Evolutionary conservation across 30 jellyfish, hydroid and myxozoan genomes (phyloP).

Genomic region (Chironex yamaguchii): DNA sequence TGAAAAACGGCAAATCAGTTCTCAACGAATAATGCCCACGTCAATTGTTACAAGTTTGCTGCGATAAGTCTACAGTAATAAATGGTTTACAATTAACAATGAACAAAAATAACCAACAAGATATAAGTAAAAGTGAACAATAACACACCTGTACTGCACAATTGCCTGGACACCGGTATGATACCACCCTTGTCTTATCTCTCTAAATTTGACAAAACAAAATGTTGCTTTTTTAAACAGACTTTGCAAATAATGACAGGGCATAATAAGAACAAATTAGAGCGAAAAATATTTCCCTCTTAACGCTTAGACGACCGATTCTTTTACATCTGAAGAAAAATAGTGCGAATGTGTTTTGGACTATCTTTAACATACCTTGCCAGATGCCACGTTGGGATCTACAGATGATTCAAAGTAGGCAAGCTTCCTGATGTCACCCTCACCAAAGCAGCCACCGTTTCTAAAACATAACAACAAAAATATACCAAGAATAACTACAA

Average conservation of each 20-base stretch:
- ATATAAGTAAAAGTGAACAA: too few species aligned
- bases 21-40: too few species aligned
- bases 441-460: conserved; percentile 96
- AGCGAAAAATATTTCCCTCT: too few species aligned
- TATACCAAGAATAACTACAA: too few species aligned
- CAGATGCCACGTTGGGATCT: conserved; percentile 76
- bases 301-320: too few species aligned
- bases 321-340: too few species aligned
- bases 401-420: conserved; percentile 96
- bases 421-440: conserved; percentile 87
- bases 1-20: too few species aligned
- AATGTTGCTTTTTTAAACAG: neutral
- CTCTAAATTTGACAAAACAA: conserved; percentile 56
- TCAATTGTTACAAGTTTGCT: too few species aligned
- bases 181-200: conserved; percentile 74
- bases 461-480: conserved; percentile 24
- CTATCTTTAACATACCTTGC: conserved; percentile 88
- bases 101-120: too few species aligned
- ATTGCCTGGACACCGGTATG: conserved; percentile 90
- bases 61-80: too few species aligned
- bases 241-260: neutral
- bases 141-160: conserved; percentile 96
- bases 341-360: too few species aligned
- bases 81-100: too few species aligned
- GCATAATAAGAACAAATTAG: neutral